phyloP scores from a whole-genome alignment of 2,797 vertebrate species.

The Saxicola maurus region DNA sequence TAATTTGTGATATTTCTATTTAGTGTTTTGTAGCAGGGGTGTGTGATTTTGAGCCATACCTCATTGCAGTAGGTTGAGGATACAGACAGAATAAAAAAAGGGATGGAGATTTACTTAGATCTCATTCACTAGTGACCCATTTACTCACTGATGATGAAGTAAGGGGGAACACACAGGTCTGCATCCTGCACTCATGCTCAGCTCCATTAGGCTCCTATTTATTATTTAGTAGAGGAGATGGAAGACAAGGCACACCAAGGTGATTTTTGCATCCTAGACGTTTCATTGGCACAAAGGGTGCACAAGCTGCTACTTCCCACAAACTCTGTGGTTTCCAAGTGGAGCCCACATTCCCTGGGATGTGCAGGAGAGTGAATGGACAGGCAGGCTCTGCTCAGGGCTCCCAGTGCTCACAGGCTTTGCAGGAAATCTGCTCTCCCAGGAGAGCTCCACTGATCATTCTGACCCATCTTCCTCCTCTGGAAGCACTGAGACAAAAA shows the following conservation, averaged over 20 bases:
- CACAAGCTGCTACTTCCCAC: neutral
- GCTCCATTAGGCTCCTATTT: constrained; percentile 11
- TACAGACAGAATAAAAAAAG: neutral
- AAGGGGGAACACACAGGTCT: neutral
- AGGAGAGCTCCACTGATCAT: neutral
- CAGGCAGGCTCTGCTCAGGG: neutral
- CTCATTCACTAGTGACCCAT: constrained; percentile 38
- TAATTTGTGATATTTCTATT: neutral
- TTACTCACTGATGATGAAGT: constrained; percentile 52
- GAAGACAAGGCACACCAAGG: neutral
- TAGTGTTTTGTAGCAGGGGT: neutral
- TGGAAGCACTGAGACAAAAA: neutral
- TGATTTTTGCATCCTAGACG: neutral
- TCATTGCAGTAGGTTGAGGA: neutral
- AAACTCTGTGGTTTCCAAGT: neutral
- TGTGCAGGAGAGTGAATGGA: neutral
- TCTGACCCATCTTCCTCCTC: neutral
- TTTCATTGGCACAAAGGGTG: neutral
- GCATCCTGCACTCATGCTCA: neutral
- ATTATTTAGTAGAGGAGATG: neutral
- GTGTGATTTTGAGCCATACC: neutral
- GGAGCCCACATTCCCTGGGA: neutral
- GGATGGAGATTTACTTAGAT: neutral
- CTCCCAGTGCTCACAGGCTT: neutral
- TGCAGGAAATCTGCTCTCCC: neutral